These are phyloP conservation scores for Notodonta dromedarius DNA, from an alignment of 2,888 invertebrate genomes.

Conservation along the genomic window DNA sequence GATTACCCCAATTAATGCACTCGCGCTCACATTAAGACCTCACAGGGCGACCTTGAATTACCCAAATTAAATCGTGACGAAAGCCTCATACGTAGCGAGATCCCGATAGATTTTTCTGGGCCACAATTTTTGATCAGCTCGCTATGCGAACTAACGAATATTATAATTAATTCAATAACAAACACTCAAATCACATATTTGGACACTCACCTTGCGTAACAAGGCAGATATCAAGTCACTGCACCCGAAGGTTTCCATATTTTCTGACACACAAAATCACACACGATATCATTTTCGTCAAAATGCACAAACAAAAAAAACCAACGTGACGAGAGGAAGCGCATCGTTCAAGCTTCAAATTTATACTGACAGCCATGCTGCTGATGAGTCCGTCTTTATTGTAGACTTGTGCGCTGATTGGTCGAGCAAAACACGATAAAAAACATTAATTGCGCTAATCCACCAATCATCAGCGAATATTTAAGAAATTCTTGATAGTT, in stretches of 20 bases:
- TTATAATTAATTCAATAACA: constrained; percentile 16
- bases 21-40: constrained; percentile 51
- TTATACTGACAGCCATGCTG: constrained; percentile 99
- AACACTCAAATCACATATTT: constrained; percentile 24
- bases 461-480: constrained; percentile 65
- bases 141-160: constrained; percentile 27
- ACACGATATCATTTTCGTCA: constrained; percentile 82
- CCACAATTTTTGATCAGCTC: constrained; percentile 46
- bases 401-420: constrained; percentile 87
- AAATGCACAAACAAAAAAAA: constrained; percentile 83
- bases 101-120: constrained; percentile 63
- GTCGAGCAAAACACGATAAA: constrained; percentile 68
- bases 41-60: constrained; percentile 64
- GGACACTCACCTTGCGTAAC: constrained; percentile 65
- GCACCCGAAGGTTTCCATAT: constrained; percentile 83
- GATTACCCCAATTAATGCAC: constrained; percentile 59
- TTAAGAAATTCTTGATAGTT: constrained; percentile 61
- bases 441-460: constrained; percentile 50
- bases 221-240: constrained; percentile 73
- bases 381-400: constrained; percentile 93
- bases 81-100: constrained; percentile 62
- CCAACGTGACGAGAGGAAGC: constrained; percentile 91
- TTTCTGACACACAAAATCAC: constrained; percentile 78
- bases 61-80: constrained; percentile 63
- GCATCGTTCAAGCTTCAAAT: constrained; percentile 95